Percentiles rank a stretch among this genome's conserved stretches.
Conservation (phyloP, 2,113 vertebrate genomes). For the Glaucomys volans region DNA sequence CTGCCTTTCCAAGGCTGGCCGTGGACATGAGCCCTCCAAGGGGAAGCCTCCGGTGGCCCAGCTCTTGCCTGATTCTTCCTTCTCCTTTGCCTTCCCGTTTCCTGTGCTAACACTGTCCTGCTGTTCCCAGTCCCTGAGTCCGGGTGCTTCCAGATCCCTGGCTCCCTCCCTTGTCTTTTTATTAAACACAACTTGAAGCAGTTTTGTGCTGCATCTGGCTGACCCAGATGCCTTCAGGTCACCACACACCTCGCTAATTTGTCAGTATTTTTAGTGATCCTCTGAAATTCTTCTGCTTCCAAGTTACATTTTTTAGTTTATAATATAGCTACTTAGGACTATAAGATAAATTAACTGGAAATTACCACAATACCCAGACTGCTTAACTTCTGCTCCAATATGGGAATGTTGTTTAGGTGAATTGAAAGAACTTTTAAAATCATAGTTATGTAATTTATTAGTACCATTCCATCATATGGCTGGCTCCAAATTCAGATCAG, state of each 20-base stretch:
- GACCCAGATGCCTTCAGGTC: not conserved
- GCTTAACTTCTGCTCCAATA: not conserved
- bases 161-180: not conserved
- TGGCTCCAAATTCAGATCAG: not conserved
- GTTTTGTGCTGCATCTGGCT: not conserved
- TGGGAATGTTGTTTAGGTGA: not conserved
- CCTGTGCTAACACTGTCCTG: not conserved
- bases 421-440: not conserved
- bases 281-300: not conserved
- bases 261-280: not conserved
- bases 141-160: not conserved
- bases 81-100: not conserved
- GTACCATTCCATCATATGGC: not conserved
- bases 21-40: not conserved
- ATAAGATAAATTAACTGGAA: not conserved
- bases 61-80: not conserved
- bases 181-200: not conserved
- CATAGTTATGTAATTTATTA: slow-evolving; percentile 8
- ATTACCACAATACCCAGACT: not conserved
- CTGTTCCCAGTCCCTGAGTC: not conserved
- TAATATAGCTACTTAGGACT: not conserved
- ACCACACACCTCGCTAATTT: not conserved
- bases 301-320: not conserved
- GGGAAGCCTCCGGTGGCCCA: not conserved
- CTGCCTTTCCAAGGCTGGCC: not conserved